phyloP scores from a whole-genome alignment of 1,140 invertebrate genomes.

The Matsumurasca onukii region DNA sequence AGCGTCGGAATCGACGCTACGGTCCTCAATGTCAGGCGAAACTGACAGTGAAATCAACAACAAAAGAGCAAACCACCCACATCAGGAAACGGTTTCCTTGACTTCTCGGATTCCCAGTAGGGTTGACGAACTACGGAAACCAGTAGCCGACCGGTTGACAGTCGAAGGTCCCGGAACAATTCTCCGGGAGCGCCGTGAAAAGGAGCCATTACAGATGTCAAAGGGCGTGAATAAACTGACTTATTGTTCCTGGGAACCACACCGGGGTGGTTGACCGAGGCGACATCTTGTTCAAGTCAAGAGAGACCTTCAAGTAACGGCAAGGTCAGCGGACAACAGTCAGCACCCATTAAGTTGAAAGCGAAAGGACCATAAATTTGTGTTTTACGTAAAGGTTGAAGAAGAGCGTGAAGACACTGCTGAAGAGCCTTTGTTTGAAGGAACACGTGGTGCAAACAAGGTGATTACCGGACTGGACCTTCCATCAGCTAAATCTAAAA shows the following conservation, averaged over 20 bases:
- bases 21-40: not conserved
- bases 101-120: slow-evolving; percentile 7
- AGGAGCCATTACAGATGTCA: slow-evolving; percentile 15
- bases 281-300: slow-evolving; percentile 8
- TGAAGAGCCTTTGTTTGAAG: slow-evolving; percentile 4
- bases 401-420: too few relatives aligned
- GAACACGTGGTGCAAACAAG: slow-evolving; percentile 12
- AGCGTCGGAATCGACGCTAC: too few relatives aligned
- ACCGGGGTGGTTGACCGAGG: not conserved
- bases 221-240: slow-evolving; percentile 10
- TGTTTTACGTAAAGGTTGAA: not conserved
- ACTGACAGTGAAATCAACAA: not conserved
- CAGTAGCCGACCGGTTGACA: slow-evolving; percentile 4
- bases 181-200: not conserved
- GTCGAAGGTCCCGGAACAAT: not conserved
- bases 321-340: slow-evolving; percentile 6
- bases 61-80: not conserved
- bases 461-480: not conserved
- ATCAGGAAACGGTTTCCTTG: not conserved
- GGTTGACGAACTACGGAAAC: slow-evolving; percentile 17
- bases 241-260: slow-evolving; percentile 5
- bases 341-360: not conserved
- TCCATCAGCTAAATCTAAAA: slow-evolving; percentile 14
- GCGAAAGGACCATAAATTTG: slow-evolving; percentile 5
- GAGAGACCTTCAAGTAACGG: slow-evolving; percentile 7